Evolutionary conservation across 2,113 vertebrate genomes (phyloP).

Genomic region (Synchiropus splendidus): DNA sequence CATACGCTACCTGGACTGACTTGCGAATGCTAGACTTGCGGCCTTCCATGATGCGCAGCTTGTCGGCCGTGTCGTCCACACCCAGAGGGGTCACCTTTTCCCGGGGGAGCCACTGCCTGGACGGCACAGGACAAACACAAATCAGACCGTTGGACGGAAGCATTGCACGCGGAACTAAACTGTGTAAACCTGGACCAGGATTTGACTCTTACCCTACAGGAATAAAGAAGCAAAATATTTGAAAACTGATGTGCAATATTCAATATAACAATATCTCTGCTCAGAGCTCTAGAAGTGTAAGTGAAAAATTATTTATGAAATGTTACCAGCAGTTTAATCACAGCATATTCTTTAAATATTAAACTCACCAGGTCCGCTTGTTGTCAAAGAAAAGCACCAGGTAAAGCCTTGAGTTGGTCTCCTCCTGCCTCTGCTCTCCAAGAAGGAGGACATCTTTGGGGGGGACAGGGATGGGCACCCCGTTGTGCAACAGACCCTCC

Average conservation of each 20-base stretch:
- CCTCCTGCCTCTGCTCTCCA: slow-evolving; percentile 86
- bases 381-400: slow-evolving; percentile 99
- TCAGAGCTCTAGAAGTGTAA: too few species aligned
- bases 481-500: slow-evolving; percentile 92
- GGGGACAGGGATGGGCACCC: slow-evolving; percentile 92
- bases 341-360: too few species aligned
- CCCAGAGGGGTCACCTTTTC: slow-evolving; percentile 88
- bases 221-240: too few species aligned
- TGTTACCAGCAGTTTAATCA: too few species aligned
- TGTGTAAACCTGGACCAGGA: too few species aligned
- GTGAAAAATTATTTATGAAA: too few species aligned
- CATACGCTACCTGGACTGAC: slow-evolving; percentile 94
- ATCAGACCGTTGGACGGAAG: too few species aligned
- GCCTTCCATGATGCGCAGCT: slow-evolving; percentile 92
- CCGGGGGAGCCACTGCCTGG: slow-evolving; percentile 94
- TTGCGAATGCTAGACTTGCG: slow-evolving; percentile 95
- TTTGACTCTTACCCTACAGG: too few species aligned
- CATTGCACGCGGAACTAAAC: background rate
- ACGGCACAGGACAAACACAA: too few species aligned
- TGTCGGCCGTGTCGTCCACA: slow-evolving; percentile 88
- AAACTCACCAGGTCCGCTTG: slow-evolving; percentile 94
- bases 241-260: too few species aligned
- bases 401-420: slow-evolving; percentile 83
- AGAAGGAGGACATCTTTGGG: slow-evolving; percentile 84
- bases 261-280: too few species aligned